Evolutionary conservation across 2,797 vertebrate species (phyloP), one percentile per base, ranked within the genome.

Genomic region (Strix occidentalis): DNA sequence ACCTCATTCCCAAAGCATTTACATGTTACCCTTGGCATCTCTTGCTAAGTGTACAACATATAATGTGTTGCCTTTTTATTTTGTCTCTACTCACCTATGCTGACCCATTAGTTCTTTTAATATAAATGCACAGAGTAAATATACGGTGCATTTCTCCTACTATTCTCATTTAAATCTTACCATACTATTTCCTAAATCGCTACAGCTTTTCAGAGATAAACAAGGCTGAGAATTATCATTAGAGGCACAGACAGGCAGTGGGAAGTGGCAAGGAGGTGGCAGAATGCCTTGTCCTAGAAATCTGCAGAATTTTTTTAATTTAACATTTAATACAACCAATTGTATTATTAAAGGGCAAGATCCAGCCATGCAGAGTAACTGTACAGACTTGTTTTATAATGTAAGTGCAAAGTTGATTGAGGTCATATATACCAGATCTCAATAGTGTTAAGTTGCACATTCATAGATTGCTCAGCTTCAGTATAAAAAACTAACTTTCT

Each of bases 281-380:
- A 96, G 92, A 96, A 93, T 96, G 94, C 84, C 87, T 78, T 66
- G 90, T 96, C 94, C 93, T 76, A 92, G 79, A 93, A 94, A 94
- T 89, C 54, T 69, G 90, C 65, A 63, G 93, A 74, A 66, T 81
- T 65, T 81, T 96, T 85, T 6, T 41, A 95, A 95, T 81, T 87
- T 94, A 95, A 84, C 54, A 84, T 91, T 88, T 90, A 95, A 96
- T 90, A 91, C 7, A 86, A 45, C 69, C 13, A 81, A 61, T 76
- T 84, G 43, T 56, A 90, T 51, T 87, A 91, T 81, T 93, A 93
- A 95, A 95, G 82, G 50, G 20, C 79, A 96, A 94, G 75, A 91
- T n/a, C 53, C 35, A 94, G 69, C 10, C 76, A 72, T 28, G 28
- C n/a, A 76, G 37, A 89, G 53, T 35, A 94, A 92, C 37, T 43